These are phyloP conservation scores for Catharus minimus DNA, from an alignment of 2,113 vertebrate species.

Conservation along the genomic window DNA sequence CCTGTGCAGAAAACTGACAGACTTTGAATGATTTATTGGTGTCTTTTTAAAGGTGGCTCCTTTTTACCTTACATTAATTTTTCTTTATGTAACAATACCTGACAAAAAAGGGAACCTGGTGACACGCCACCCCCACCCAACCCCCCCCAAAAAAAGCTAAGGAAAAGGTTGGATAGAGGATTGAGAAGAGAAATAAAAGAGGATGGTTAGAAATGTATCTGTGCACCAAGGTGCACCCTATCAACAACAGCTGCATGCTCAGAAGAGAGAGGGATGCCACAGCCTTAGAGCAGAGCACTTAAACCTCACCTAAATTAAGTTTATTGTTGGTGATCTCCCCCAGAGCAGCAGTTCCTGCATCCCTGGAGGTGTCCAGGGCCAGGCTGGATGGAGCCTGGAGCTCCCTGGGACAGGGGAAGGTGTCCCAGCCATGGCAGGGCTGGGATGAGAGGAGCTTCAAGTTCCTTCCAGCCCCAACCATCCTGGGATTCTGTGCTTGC, in stretches of 20 bases:
- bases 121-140: rapidly evolving
- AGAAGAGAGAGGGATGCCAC: background rate
- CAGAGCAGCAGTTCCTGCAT: background rate
- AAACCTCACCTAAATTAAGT: background rate
- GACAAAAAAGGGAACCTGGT: background rate
- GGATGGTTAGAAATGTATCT: background rate
- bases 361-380: background rate
- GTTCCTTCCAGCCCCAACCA: no score
- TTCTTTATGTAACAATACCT: background rate
- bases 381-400: rapidly evolving
- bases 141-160: background rate
- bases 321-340: background rate
- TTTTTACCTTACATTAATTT: constrained; percentile 2
- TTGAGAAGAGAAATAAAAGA: background rate
- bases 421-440: background rate
- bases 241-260: background rate
- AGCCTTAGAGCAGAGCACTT: background rate
- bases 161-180: background rate
- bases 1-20: constrained; percentile 28
- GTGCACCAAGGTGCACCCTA: background rate
- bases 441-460: rapidly evolving
- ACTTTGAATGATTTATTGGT: constrained; percentile 40
- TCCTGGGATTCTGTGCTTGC: no score
- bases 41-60: constrained; percentile 1
- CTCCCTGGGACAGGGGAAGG: rapidly evolving